Percentiles rank a stretch among this genome's conserved stretches.
phyloP scores from a whole-genome alignment of 2,113 vertebrate genomes.

The Macaca nemestrina region DNA sequence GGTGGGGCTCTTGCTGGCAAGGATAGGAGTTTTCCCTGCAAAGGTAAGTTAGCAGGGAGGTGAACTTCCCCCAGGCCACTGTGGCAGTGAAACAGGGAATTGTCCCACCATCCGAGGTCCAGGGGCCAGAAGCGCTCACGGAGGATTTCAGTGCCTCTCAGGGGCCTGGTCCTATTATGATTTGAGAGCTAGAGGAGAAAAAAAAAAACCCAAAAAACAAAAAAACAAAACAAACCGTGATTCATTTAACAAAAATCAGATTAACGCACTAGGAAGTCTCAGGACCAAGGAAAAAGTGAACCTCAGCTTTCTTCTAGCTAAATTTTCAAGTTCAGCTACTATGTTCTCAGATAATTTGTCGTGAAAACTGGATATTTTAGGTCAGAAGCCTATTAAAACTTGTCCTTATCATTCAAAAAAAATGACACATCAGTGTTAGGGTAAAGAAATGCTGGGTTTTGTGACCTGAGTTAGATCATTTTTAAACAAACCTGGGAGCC shows the following conservation, averaged over 20 bases:
- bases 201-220: background rate
- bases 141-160: background rate
- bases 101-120: fast-evolving
- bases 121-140: background rate
- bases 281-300: background rate
- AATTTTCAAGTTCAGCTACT: background rate
- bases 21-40: background rate
- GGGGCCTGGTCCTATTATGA: background rate
- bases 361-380: background rate
- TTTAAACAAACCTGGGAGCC: background rate
- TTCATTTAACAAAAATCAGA: background rate
- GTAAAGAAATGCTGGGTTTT: background rate
- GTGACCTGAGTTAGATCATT: background rate
- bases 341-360: background rate
- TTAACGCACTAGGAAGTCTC: fast-evolving
- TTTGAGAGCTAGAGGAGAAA: too few species aligned
- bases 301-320: background rate
- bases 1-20: background rate
- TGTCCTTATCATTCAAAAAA: background rate
- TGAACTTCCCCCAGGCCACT: background rate
- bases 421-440: background rate
- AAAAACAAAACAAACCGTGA: too few species aligned
- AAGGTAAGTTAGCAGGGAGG: background rate
- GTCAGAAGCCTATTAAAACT: background rate
- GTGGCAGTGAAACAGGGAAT: background rate